Percentiles rank a stretch among this genome's conserved stretches.
Evolutionary conservation across 2,888 invertebrate genomes (phyloP).

Genomic region (Scaptomyza cyrtandrae): DNA sequence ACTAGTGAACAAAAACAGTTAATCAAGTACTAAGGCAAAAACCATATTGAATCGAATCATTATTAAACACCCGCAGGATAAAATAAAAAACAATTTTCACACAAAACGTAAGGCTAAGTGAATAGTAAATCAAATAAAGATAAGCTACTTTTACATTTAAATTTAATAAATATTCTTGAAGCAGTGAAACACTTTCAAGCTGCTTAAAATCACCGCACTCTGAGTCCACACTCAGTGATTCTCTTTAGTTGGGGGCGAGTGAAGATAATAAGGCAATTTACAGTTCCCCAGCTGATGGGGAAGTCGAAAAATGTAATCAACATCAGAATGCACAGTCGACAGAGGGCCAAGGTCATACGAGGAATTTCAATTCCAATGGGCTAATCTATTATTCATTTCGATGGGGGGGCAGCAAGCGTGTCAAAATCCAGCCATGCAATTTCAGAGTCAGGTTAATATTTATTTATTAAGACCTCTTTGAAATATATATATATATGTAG

Average conservation of each 20-base stretch:
- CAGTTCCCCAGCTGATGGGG: conserved; percentile 27
- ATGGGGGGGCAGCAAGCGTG: background rate
- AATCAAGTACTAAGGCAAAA: too few species aligned
- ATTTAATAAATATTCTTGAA: conserved; percentile 2
- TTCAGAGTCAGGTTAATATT: conserved; percentile 47
- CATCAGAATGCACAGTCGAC: conserved; percentile 44
- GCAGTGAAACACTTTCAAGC: background rate
- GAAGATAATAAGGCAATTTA: conserved; percentile 63
- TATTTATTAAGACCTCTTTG: conserved; percentile 9
- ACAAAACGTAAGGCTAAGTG: background rate
- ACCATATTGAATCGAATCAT: too few species aligned
- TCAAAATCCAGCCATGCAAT: conserved; percentile 8
- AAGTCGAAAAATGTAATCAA: conserved; percentile 60
- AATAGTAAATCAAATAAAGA: background rate
- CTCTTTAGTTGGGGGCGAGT: background rate
- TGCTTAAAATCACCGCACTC: conserved; percentile 8
- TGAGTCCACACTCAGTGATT: conserved; percentile 1
- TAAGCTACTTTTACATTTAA: conserved; percentile 4
- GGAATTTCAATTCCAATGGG: conserved; percentile 60
- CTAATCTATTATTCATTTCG: conserved; percentile 65
- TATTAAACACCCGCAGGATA: too few species aligned
- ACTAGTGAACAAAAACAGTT: too few species aligned
- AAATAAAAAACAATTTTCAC: background rate
- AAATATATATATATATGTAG: background rate
- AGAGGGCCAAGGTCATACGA: conserved; percentile 67